Evolutionary conservation across 2,797 vertebrate genomes (phyloP).

Genomic region (Acanthurus tractus): DNA sequence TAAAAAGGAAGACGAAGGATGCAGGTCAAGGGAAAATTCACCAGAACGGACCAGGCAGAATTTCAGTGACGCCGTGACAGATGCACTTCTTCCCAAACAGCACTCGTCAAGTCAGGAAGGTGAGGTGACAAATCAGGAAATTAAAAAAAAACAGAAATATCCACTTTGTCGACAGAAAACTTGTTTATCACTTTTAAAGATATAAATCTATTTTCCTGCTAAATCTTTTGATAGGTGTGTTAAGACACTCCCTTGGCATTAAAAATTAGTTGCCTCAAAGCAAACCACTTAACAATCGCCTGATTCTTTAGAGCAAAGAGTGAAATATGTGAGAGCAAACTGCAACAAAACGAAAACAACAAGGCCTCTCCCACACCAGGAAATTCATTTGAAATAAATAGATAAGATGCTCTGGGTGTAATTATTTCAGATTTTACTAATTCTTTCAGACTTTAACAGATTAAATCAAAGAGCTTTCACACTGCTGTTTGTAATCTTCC

Average conservation of each 20-base stretch:
- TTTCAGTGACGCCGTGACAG: slow-evolving; percentile 50
- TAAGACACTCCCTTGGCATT: slow-evolving; percentile 14
- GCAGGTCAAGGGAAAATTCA: slow-evolving; percentile 36
- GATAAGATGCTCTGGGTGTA: neutral
- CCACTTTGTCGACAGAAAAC: neutral
- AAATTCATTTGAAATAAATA: slow-evolving; percentile 26
- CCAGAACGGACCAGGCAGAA: slow-evolving; percentile 31
- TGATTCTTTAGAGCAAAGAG: slow-evolving; percentile 8
- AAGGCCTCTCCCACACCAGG: slow-evolving; percentile 13
- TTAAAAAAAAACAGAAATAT: neutral
- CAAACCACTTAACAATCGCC: slow-evolving; percentile 11
- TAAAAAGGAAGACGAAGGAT: slow-evolving; percentile 6
- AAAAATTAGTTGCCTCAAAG: slow-evolving; percentile 16
- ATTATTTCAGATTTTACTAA: neutral
- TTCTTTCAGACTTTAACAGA: neutral
- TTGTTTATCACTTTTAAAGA: neutral
- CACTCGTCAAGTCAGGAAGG: slow-evolving; percentile 70
- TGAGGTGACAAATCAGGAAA: slow-evolving; percentile 47
- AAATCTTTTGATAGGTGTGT: neutral
- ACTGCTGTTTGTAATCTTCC: neutral
- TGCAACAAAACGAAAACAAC: slow-evolving; percentile 12
- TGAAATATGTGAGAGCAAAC: neutral
- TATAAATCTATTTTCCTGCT: neutral
- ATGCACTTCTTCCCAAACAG: slow-evolving; percentile 56
- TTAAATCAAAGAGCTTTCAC: neutral